phyloP scores from a whole-genome alignment of 2,113 vertebrate genomes.

The Chaetura pelagica region DNA sequence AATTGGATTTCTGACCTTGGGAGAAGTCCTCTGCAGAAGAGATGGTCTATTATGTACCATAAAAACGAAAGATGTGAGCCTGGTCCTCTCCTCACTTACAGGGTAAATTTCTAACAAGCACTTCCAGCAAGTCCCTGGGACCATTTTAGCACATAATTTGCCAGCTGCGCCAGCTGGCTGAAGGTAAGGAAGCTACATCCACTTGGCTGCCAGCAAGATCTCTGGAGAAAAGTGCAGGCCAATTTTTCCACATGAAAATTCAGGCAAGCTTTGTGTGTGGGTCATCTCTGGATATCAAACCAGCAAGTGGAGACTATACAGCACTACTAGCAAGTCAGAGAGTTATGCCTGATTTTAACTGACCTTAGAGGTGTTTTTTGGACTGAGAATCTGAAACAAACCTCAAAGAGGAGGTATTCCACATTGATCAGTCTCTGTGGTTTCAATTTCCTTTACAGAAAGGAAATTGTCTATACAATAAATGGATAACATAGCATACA shows the following conservation, averaged over 20 bases:
- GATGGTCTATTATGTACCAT: background rate
- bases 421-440: background rate
- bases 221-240: background rate
- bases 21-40: background rate
- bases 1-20: background rate
- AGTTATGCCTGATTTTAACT: background rate
- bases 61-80: background rate
- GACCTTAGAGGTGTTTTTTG: background rate
- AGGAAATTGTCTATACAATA: background rate
- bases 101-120: background rate
- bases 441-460: background rate
- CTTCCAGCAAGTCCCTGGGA: slow-evolving; percentile 1
- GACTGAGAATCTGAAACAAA: background rate
- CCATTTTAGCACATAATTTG: background rate
- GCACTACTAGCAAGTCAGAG: background rate
- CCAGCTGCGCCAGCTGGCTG: slow-evolving; percentile 19
- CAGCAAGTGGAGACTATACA: background rate
- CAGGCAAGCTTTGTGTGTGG: background rate
- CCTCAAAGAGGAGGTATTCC: background rate
- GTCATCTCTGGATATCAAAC: background rate
- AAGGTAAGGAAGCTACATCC: background rate
- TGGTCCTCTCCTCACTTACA: background rate
- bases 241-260: slow-evolving; percentile 14
- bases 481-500: background rate
- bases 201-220: background rate